Percentiles rank a stretch among this genome's conserved stretches.
phyloP scores from a whole-genome alignment of 2,113 vertebrate species.

The Epinephelus fuscoguttatus region DNA sequence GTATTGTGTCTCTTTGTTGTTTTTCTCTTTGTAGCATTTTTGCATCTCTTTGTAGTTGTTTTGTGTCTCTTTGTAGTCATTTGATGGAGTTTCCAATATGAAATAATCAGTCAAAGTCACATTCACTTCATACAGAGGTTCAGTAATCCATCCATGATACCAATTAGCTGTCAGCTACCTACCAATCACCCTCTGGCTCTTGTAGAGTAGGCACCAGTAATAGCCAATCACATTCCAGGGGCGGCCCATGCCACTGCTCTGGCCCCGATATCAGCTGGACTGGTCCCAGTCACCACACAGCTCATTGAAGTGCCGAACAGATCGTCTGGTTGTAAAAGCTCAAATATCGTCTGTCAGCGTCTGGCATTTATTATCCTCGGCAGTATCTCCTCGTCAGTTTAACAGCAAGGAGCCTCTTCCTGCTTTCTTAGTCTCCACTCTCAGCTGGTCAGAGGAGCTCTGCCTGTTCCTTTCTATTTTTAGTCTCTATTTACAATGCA shows the following conservation, averaged over 20 bases:
- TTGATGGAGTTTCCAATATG: neutral
- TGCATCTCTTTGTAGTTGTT: no score
- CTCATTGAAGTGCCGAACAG: slow-evolving; percentile 35
- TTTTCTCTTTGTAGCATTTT: neutral
- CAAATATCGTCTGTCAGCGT: slow-evolving; percentile 36
- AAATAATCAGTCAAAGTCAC: no score
- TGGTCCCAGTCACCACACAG: slow-evolving; percentile 27
- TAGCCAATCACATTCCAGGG: neutral
- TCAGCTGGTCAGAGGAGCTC: slow-evolving; percentile 70
- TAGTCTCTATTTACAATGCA: slow-evolving; percentile 81
- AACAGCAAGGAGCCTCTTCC: slow-evolving; percentile 41
- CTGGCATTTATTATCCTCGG: slow-evolving; percentile 51
- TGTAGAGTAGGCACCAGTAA: neutral
- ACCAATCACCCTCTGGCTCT: no score
- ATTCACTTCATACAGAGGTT: neutral
- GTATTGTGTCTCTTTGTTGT: no score
- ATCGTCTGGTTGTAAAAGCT: slow-evolving; percentile 54
- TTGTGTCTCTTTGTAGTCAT: neutral
- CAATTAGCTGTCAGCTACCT: neutral
- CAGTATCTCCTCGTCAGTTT: slow-evolving; percentile 43
- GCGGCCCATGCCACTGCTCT: neutral
- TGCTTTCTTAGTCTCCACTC: slow-evolving; percentile 53
- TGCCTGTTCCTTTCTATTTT: slow-evolving; percentile 80
- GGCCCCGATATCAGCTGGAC: slow-evolving; percentile 20
- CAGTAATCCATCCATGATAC: neutral